A percentile compares a stretch with the other conserved stretches of the same genome.
These are phyloP conservation scores for Blastomussa wellsi DNA, from an alignment of 92 coral and sea anemone genomes.

Conservation along the genomic window DNA sequence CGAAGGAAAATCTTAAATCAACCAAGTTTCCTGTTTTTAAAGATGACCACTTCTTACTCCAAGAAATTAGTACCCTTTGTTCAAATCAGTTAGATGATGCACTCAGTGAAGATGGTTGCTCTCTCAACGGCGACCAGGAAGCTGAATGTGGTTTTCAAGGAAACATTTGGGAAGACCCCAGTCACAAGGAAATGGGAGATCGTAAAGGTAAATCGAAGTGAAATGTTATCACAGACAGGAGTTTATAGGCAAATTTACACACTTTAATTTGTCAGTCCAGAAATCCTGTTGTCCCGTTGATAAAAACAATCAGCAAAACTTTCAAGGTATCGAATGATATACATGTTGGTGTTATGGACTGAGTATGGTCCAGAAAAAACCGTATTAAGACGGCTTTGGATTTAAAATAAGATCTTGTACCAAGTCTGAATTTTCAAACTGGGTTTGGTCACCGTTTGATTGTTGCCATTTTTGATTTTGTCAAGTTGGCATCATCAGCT, in stretches of 20 bases:
- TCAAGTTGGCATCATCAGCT: neutral
- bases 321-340: too few relatives aligned
- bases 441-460: neutral
- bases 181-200: neutral
- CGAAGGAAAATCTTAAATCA: constrained; percentile 28
- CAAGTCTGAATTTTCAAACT: neutral
- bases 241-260: too few relatives aligned
- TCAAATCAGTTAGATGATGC: constrained; percentile 10
- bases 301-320: too few relatives aligned
- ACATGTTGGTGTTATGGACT: too few relatives aligned
- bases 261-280: too few relatives aligned
- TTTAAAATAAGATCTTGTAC: too few relatives aligned
- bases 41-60: constrained; percentile 4
- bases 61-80: neutral
- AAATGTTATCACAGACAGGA: neutral
- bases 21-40: constrained; percentile 20
- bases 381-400: too few relatives aligned
- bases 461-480: neutral
- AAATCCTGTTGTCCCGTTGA: too few relatives aligned
- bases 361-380: too few relatives aligned
- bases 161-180: neutral
- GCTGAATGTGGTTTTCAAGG: neutral
- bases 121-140: neutral
- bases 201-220: constrained; percentile 14
- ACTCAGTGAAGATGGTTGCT: constrained; percentile 13